A percentile compares a stretch with the other conserved stretches of the same genome.
Conservation (phyloP, 2,888 invertebrate species). For the Aspidiotus rigidus region DNA sequence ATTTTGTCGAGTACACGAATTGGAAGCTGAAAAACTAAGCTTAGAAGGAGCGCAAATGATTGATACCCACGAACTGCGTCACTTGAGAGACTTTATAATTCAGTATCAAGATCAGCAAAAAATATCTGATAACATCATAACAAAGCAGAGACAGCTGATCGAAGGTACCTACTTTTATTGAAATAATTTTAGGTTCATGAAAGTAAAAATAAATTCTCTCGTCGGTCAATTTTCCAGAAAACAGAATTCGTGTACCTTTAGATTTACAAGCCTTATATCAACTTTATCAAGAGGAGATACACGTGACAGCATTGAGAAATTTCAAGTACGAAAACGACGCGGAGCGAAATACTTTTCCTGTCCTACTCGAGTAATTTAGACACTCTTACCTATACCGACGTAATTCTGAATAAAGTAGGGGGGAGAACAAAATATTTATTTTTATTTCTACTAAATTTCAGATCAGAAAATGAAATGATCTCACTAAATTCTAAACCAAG, state of each 20-base stretch:
- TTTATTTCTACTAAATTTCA: too few relatives aligned
- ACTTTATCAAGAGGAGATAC: slow-evolving; percentile 77
- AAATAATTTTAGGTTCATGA: neutral
- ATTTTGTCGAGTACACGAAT: slow-evolving; percentile 82
- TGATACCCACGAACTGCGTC: slow-evolving; percentile 73
- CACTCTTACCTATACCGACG: too few relatives aligned
- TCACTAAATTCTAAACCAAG: neutral
- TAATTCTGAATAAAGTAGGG: too few relatives aligned
- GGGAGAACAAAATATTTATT: too few relatives aligned
- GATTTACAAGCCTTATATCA: slow-evolving; percentile 72
- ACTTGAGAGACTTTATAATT: slow-evolving; percentile 72
- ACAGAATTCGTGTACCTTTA: slow-evolving; percentile 58
- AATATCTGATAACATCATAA: slow-evolving; percentile 84
- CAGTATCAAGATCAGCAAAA: slow-evolving; percentile 74
- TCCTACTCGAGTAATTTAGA: too few relatives aligned
- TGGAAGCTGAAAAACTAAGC: slow-evolving; percentile 89
- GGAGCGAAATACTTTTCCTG: neutral
- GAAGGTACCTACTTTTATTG: slow-evolving; percentile 62
- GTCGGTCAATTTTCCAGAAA: slow-evolving; percentile 46
- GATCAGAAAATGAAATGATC: too few relatives aligned
- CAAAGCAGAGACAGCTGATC: slow-evolving; percentile 72
- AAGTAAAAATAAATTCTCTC: too few relatives aligned
- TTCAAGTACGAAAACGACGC: neutral
- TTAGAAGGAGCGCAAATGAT: slow-evolving; percentile 78
- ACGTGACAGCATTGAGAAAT: slow-evolving; percentile 51